Evolutionary conservation across 1,140 invertebrate genomes (phyloP), one percentile per base, ranked within the genome.

Genomic region (Acromyrmex heyeri): DNA sequence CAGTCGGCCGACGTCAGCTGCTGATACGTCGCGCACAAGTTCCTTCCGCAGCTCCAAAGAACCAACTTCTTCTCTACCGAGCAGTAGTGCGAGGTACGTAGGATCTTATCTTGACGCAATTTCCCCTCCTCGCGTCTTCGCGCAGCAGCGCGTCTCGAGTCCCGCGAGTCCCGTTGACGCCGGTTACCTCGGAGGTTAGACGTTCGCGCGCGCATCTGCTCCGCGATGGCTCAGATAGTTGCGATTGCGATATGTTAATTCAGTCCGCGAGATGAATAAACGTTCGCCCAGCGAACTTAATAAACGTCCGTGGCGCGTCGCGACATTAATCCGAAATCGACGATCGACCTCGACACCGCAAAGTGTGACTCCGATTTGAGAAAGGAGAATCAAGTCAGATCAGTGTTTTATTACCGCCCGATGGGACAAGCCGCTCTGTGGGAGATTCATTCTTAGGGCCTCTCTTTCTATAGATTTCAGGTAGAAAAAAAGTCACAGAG

Each of bases 181-280:
- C 75, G 75, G 75, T 27, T 38, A 24, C 12, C 21, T 50, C 12
- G 16, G 75, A 77, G 75, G 75, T 77, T 77, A 77, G 75, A 34
- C 21, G 21, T 34, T 16, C 57, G 75, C 72, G 72, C 65, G 38
- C 38, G 61, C 16, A 10, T 7, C 1, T 30, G 18, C 18, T 44
- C 21, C 27, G 21, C 14, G 14, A 30, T n/a, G 10, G 6, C 30
- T 34, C 7, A 34, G 30, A 34, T 34, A 3, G 10, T 53, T 59
- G 30, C 53, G 55, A 18, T 61, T 44, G 10, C 38, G 38, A 55
- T n/a, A 61, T 21, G n/a, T 76, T 34, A 34, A 21, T 6, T 8
- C 53, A 21, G 38, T 73, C 1, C 2, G 5, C 1, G 24, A 12
- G 24, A 48, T 48, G 59, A 69, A 21, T 30, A 30, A 30, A 24